Percentiles rank a stretch among this genome's conserved stretches.
Evolutionary conservation across 2,797 vertebrate species (phyloP).

Genomic region (Stomatorhinus walkeri): DNA sequence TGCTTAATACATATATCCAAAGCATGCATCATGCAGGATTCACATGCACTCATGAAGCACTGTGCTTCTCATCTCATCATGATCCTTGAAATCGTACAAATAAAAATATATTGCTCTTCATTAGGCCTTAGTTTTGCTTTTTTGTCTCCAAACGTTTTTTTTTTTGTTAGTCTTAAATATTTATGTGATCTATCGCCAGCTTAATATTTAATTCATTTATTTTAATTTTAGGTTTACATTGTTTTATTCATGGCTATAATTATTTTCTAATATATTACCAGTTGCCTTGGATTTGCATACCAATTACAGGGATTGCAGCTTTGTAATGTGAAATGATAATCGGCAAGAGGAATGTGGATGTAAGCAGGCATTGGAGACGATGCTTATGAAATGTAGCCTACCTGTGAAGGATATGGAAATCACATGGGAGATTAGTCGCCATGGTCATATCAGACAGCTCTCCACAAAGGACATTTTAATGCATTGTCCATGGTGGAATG

Average conservation of each 20-base stretch:
- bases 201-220: conserved; percentile 10
- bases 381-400: background rate
- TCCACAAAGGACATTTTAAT: background rate
- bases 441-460: background rate
- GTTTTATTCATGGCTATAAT: conserved; percentile 3
- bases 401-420: background rate
- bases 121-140: background rate
- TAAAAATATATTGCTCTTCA: background rate
- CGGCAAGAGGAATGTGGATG: background rate
- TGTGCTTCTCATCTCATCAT: background rate
- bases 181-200: background rate
- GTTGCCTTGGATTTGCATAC: background rate
- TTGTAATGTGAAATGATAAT: background rate
- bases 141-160: background rate
- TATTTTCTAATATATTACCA: background rate
- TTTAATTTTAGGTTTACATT: conserved; percentile 13
- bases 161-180: background rate
- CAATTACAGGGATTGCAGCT: background rate
- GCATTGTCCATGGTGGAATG: background rate
- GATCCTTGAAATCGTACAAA: background rate
- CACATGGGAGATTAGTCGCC: background rate
- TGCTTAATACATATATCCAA: background rate
- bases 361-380: background rate
- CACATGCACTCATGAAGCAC: background rate
- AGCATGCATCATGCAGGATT: background rate